Base-by-base conservation (phyloP, 2,888 invertebrate species). In the Lacanobia wlatinum region DNA sequence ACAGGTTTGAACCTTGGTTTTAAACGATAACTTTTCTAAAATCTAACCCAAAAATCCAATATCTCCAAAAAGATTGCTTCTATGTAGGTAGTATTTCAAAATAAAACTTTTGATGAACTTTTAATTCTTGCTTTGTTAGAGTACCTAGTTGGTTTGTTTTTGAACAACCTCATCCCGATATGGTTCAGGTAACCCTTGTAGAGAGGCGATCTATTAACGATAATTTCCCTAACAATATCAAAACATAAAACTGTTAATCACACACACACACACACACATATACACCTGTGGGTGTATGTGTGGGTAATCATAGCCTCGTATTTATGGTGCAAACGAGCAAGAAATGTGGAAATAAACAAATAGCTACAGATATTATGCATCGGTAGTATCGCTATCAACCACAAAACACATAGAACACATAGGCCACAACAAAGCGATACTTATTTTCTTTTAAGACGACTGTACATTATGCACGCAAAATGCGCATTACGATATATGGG, bases 291-390 rank as follows among this genome's bases (percentile, higher is more conserved):
- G n/a, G n/a, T n/a, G n/a, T n/a, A n/a, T n/a, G n/a, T n/a, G n/a
- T n/a, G n/a, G n/a, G n/a, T n/a, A n/a, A n/a, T n/a, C n/a, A 50
- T 59, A 23, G 4, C 52, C 52, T 73, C 16, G n/a, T 73, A 53
- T 52, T 16, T 46, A 74, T 58, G 56, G 50, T 43, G 40, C 21
- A 48, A 50, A 60, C 12, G 1, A 28, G n/a, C 50, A 46, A n/a
- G n/a, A n/a, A n/a, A 73, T 62, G 71, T 74, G 71, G 71, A 73
- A 43, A 52, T 43, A 50, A 21, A 71, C 10, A 10, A 52, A 53
- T 46, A n/a, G n/a, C n/a, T n/a, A 53, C n/a, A 46, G 71, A 38
- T 43, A 43, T 43, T 43, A 59, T 23, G 21, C 60, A 23, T 60
- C 16, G 21, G 65, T 56, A 16, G 28, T 58, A 38, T 56, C 10